Evolutionary conservation across 2,888 invertebrate genomes (phyloP).

Genomic region (Azorinus chamasolen): DNA sequence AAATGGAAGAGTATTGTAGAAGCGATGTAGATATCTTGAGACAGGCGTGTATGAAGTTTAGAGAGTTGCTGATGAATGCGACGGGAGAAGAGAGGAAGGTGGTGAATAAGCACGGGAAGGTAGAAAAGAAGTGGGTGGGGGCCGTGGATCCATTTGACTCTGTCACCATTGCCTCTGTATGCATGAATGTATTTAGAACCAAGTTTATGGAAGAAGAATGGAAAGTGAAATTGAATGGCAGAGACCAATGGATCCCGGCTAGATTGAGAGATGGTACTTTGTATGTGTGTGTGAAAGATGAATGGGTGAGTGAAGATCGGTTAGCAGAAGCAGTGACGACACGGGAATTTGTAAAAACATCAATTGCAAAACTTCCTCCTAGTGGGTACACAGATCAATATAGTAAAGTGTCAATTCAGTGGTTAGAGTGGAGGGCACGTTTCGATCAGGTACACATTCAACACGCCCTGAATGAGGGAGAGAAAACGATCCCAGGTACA

Average conservation of each 20-base stretch:
- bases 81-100: constrained; percentile 16
- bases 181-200: constrained; percentile 40
- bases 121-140: constrained; percentile 20
- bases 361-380: constrained; percentile 46
- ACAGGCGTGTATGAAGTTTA: constrained; percentile 37
- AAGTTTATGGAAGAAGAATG: constrained; percentile 45
- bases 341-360: constrained; percentile 25
- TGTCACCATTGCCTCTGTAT: constrained; percentile 50
- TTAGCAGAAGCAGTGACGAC: constrained; percentile 1
- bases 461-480: constrained; percentile 37
- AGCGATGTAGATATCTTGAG: constrained; percentile 52
- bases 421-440: constrained; percentile 20
- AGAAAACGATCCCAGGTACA: constrained; percentile 28
- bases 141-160: constrained; percentile 40
- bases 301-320: constrained; percentile 21
- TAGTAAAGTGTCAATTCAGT: constrained; percentile 15
- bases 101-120: constrained; percentile 3
- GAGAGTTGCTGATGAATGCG: constrained; percentile 20
- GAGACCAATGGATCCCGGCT: constrained; percentile 33
- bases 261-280: constrained; percentile 23
- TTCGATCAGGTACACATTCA: constrained; percentile 4
- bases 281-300: constrained; percentile 1
- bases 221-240: constrained; percentile 25
- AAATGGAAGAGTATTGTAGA: constrained; percentile 51
- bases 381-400: constrained; percentile 38